Percentiles rank a stretch among this genome's conserved stretches.
These are phyloP conservation scores for Sebastes vulpes DNA, from an alignment of 2,797 vertebrate genomes.

Conservation along the genomic window DNA sequence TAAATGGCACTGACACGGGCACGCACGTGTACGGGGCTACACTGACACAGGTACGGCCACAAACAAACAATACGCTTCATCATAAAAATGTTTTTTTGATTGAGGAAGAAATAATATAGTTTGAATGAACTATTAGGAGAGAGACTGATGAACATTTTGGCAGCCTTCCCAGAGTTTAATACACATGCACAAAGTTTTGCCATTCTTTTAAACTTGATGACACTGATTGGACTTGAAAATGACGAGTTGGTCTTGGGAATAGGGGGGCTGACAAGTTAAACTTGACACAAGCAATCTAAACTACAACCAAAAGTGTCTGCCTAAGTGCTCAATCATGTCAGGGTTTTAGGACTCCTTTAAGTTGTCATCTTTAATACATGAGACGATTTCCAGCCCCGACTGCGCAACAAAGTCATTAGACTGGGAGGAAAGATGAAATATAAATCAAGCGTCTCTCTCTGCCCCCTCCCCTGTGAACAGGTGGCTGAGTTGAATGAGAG, in stretches of 20 bases:
- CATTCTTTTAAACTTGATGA: constrained; percentile 55
- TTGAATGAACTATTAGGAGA: background rate
- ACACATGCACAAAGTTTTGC: constrained; percentile 46
- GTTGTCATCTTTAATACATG: constrained; percentile 85
- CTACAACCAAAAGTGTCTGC: constrained; percentile 63
- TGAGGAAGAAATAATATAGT: background rate
- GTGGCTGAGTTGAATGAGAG: constrained; percentile 86
- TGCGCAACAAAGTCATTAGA: constrained; percentile 80
- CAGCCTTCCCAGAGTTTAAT: constrained; percentile 10
- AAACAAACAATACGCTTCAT: background rate
- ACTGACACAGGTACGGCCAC: constrained; percentile 13
- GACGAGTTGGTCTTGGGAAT: constrained; percentile 63
- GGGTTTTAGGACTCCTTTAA: constrained; percentile 79
- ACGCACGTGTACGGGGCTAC: constrained; percentile 16
- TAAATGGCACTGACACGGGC: constrained; percentile 60
- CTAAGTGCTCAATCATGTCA: constrained; percentile 76
- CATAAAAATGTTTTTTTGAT: background rate
- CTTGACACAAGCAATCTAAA: constrained; percentile 75
- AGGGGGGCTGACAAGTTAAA: constrained; percentile 68
- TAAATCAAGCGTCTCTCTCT: constrained; percentile 82
- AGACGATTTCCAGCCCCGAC: constrained; percentile 69
- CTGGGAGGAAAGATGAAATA: constrained; percentile 83
- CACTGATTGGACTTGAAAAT: constrained; percentile 68
- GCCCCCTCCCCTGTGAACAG: constrained; percentile 84
- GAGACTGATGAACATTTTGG: background rate